Evolutionary conservation across 1,140 invertebrate species (phyloP).

Genomic region (Carposina sasakii): DNA sequence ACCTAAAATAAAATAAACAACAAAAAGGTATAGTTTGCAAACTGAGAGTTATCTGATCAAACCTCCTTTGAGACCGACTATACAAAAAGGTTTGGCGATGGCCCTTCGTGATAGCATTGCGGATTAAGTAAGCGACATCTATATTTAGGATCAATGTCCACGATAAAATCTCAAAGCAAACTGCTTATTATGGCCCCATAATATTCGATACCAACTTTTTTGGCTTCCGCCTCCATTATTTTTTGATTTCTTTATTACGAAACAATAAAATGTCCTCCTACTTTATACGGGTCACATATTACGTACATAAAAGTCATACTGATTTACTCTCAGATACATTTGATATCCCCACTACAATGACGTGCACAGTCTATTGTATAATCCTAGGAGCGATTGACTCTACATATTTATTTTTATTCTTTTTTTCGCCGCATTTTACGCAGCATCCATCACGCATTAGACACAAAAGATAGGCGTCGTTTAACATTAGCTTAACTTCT

Average conservation of each 20-base stretch:
- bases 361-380: slow-evolving; percentile 45
- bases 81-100: slow-evolving; percentile 42
- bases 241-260: slow-evolving; percentile 17
- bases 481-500: slow-evolving; percentile 72
- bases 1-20: no score
- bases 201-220: slow-evolving; percentile 13
- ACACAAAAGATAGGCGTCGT: slow-evolving; percentile 69
- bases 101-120: slow-evolving; percentile 36
- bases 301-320: slow-evolving; percentile 52
- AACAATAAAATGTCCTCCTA: slow-evolving; percentile 10
- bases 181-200: background rate
- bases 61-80: slow-evolving; percentile 27
- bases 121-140: slow-evolving; percentile 42
- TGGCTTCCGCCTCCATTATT: slow-evolving; percentile 29
- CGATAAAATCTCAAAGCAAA: slow-evolving; percentile 9
- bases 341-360: slow-evolving; percentile 49
- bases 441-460: slow-evolving; percentile 64
- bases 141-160: slow-evolving; percentile 29
- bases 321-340: slow-evolving; percentile 40
- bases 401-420: slow-evolving; percentile 58
- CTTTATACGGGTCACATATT: slow-evolving; percentile 33
- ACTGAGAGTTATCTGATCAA: slow-evolving; percentile 51
- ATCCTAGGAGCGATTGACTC: slow-evolving; percentile 42
- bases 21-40: slow-evolving; percentile 51
- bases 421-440: slow-evolving; percentile 56